Percentiles rank a stretch among this genome's conserved stretches.
phyloP scores from a whole-genome alignment of 2,113 vertebrate species.

The Gasterosteus aculeatus region DNA sequence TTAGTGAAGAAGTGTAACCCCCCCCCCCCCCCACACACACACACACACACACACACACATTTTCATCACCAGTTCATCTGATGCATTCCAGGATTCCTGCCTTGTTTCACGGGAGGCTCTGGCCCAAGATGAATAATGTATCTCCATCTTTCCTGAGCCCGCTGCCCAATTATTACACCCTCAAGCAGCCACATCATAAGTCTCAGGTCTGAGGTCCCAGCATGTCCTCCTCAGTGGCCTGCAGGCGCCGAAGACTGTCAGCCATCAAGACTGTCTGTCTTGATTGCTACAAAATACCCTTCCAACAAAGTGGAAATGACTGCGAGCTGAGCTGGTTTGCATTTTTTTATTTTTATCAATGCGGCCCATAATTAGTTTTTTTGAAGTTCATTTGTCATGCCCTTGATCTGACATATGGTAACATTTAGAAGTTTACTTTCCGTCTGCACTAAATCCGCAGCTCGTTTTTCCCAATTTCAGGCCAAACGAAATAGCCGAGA shows the following conservation, averaged over 20 bases:
- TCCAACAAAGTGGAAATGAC: slow-evolving; percentile 23
- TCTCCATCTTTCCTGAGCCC: slow-evolving; percentile 36
- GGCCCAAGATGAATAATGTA: slow-evolving; percentile 62
- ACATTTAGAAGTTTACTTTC: background rate
- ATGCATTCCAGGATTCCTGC: slow-evolving; percentile 4
- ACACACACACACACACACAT: background rate
- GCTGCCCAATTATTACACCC: slow-evolving; percentile 51
- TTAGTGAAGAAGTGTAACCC: background rate
- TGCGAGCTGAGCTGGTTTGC: background rate
- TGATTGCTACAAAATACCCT: slow-evolving; percentile 33
- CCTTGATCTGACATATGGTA: background rate
- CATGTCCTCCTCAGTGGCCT: slow-evolving; percentile 15
- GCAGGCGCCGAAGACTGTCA: slow-evolving; percentile 1
- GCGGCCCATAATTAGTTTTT: background rate
- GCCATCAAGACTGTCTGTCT: background rate
- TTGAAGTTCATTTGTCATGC: background rate
- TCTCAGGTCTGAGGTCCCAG: slow-evolving; percentile 9
- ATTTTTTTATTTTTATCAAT: slow-evolving; percentile 2
- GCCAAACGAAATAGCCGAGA: background rate
- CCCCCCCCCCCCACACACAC: no score
- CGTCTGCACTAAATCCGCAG: background rate
- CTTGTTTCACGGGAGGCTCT: slow-evolving; percentile 11
- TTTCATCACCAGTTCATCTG: background rate
- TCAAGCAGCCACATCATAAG: slow-evolving; percentile 35
- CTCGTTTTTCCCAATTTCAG: background rate